A percentile compares a stretch with the other conserved stretches of the same genome.
Conservation (phyloP, 2,888 invertebrate genomes). For the Tipula vernalis region DNA sequence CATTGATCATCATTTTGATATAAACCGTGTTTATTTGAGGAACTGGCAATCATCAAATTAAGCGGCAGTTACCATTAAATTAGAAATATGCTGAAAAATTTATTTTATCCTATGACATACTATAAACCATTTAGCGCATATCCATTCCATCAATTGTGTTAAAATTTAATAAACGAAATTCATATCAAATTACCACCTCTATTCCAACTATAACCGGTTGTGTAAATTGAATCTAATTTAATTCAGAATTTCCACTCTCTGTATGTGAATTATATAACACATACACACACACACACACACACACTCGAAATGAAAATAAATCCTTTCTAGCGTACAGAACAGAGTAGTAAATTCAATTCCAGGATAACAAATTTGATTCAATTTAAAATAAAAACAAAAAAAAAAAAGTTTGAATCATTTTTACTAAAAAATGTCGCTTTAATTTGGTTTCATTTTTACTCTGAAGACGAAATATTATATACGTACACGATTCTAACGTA, state of each 20-base stretch:
- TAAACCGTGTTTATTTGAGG: no score
- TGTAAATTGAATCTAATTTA: background rate
- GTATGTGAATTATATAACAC: background rate
- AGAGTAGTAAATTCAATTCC: background rate
- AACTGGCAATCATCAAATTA: no score
- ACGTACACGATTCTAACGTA: background rate
- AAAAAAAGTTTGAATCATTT: background rate
- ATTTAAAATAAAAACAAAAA: background rate
- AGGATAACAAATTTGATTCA: conserved; percentile 4
- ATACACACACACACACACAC: background rate
- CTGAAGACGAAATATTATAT: background rate
- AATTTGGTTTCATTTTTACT: background rate
- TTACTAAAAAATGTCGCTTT: background rate
- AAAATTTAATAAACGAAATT: background rate
- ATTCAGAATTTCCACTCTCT: background rate
- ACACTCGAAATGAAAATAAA: background rate
- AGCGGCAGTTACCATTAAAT: no score
- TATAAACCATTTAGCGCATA: no score
- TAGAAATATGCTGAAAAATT: no score
- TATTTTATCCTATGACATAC: no score
- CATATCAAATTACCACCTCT: background rate
- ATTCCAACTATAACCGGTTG: background rate
- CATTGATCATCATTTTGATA: no score
- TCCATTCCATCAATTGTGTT: background rate
- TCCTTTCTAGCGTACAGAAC: background rate